Evolutionary conservation across 2,797 vertebrate species (phyloP), one percentile per base, ranked within the genome.

Genomic region (Acipenser ruthenus): DNA sequence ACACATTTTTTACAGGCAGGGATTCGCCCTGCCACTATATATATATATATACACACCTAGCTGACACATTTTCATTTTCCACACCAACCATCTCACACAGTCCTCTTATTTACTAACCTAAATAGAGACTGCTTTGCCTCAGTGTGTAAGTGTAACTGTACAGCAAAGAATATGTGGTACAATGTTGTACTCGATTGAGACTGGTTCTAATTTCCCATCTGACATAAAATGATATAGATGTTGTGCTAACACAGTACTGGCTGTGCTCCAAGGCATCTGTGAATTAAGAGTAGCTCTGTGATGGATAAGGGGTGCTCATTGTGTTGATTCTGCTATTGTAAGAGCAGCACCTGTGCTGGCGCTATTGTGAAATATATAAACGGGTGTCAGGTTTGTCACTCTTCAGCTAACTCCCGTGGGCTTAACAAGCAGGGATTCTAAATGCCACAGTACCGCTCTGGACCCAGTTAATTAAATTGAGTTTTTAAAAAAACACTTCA

Each of bases 391-490:
- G 48, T 49, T 11, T 13, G 15, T n/a, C 6, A 58, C 12, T 58
- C 55, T 37, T 37, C 12, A 58, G 12, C 55, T 58, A 15, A n/a
- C 12, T n/a, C 12, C 10, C 11, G n/a, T n/a, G 15, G 55, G 12
- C 49, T 59, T 12, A n/a, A 66, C 9, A 49, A 49, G n/a, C 37
- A 56, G 15, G n/a, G 12, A 55, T 50, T 13, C 11, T 10, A 49
- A 9, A 59, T 11, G 8, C 49, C 49, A 55, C 8, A 53, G 47
- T 47, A 66, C 12, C 37, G 5, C 37, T 37, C 37, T 37, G 12
- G 53, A 66, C 48, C 55, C 65, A 13, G 23, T 64, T 65, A 65
- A 66, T 66, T 66, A 15, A 49, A 49, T 4, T 37, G 23, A 37
- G 23, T 37, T 37, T 37, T 37, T 37, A 37, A 37, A 37, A 37